Percentiles rank a stretch among this genome's conserved stretches.
phyloP scores from a whole-genome alignment of 2,797 vertebrate species.

The Pteropus rufus region DNA sequence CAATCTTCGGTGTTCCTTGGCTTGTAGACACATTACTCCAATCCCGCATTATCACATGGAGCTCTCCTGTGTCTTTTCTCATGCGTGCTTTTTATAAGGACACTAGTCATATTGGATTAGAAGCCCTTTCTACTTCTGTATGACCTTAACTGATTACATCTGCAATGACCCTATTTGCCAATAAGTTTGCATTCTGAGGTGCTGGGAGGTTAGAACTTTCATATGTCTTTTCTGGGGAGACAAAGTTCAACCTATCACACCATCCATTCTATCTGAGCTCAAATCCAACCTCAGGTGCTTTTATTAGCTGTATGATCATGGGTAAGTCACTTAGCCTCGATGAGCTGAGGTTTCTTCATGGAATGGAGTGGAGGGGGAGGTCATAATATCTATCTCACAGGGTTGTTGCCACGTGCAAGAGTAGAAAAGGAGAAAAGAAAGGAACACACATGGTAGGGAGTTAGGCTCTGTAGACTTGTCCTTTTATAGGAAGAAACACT shows the following conservation, averaged over 20 bases:
- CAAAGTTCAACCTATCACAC: not conserved
- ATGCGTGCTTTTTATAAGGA: not conserved
- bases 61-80: not conserved
- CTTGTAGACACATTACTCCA: not conserved
- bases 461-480: not conserved
- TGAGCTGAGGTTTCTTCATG: not conserved
- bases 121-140: not conserved
- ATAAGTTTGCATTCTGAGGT: not conserved
- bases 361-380: not conserved
- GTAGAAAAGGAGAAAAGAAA: not conserved
- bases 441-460: not conserved
- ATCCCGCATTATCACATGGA: not conserved
- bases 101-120: not conserved
- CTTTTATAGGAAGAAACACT: not conserved
- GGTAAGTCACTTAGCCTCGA: not conserved
- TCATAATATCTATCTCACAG: not conserved
- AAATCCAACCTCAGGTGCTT: not conserved
- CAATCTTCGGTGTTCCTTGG: not conserved
- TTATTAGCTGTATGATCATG: not conserved
- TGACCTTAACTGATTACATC: not conserved
- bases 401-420: not conserved
- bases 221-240: not conserved
- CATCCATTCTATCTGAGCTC: not conserved
- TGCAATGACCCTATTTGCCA: not conserved
- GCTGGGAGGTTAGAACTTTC: not conserved